Evolutionary conservation across 1,140 invertebrate species (phyloP).

Genomic region (Lysiphlebus fabarum): DNA sequence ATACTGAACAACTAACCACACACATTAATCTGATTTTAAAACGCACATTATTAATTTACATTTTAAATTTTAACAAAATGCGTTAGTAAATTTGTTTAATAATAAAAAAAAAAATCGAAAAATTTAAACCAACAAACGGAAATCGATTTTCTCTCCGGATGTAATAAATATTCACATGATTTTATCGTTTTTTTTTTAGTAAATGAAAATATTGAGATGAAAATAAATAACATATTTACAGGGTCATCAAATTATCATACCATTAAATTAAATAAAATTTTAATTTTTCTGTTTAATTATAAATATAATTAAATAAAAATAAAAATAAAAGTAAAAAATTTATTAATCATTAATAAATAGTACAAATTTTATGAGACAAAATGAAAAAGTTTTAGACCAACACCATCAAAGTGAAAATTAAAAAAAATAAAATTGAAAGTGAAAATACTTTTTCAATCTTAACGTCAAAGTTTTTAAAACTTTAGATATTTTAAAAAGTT

Average conservation of each 20-base stretch:
- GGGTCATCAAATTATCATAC: neutral
- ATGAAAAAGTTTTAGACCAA: too few species aligned
- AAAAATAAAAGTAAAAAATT: too few species aligned
- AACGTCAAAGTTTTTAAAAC: too few species aligned
- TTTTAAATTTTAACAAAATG: neutral
- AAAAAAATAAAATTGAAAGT: too few species aligned
- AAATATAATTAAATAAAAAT: too few species aligned
- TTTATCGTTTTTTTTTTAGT: slow-evolving; percentile 1
- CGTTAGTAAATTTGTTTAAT: neutral
- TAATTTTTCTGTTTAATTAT: too few species aligned
- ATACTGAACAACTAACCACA: neutral
- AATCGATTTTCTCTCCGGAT: slow-evolving; percentile 15
- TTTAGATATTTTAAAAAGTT: too few species aligned
- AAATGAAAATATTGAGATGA: neutral
- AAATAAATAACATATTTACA: neutral
- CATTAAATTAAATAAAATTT: too few species aligned
- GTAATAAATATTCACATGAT: slow-evolving; percentile 18
- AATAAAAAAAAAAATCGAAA: slow-evolving; percentile 3
- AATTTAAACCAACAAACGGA: neutral
- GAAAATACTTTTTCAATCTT: too few species aligned
- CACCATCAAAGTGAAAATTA: too few species aligned
- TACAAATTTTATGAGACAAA: too few species aligned
- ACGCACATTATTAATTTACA: slow-evolving; percentile 3
- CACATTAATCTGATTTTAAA: neutral
- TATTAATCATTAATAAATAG: too few species aligned